phyloP scores from a whole-genome alignment of 2,888 invertebrate species.

The Leptodirus hochenwartii region DNA sequence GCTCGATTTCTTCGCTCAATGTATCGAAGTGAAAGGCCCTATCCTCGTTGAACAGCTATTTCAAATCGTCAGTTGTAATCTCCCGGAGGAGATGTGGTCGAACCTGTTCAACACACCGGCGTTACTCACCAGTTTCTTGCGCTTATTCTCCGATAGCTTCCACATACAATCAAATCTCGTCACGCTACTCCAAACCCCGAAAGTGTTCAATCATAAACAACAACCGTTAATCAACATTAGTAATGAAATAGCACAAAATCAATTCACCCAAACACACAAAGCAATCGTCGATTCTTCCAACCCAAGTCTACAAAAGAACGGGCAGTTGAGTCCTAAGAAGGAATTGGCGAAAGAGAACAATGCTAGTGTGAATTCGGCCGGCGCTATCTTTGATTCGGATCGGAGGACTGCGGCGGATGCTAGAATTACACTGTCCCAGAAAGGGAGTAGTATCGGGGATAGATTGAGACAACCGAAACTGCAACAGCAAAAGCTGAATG shows the following conservation, averaged over 20 bases:
- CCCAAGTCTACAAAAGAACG: too few relatives aligned
- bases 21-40: conserved; percentile 55
- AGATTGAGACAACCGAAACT: conserved; percentile 24
- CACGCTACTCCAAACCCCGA: conserved; percentile 60
- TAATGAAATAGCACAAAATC: too few relatives aligned
- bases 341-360: too few relatives aligned
- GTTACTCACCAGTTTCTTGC: conserved; percentile 77
- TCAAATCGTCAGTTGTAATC: conserved; percentile 50
- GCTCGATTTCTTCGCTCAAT: conserved; percentile 65
- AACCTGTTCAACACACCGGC: conserved; percentile 81
- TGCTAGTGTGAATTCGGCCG: too few relatives aligned
- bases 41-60: conserved; percentile 77
- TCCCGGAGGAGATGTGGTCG: conserved; percentile 38
- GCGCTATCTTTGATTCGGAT: conserved; percentile 2
- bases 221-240: too few relatives aligned
- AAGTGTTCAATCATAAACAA: too few relatives aligned
- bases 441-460: conserved; percentile 22
- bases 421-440: too few relatives aligned
- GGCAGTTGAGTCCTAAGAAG: too few relatives aligned
- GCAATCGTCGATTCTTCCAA: too few relatives aligned
- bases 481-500: conserved; percentile 17
- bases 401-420: too few relatives aligned
- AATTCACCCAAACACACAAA: too few relatives aligned
- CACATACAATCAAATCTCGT: conserved; percentile 87
- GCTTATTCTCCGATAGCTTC: conserved; percentile 87